Evolutionary conservation across 2,888 invertebrate species (phyloP).

Genomic region (Agonopterix subpropinquella): DNA sequence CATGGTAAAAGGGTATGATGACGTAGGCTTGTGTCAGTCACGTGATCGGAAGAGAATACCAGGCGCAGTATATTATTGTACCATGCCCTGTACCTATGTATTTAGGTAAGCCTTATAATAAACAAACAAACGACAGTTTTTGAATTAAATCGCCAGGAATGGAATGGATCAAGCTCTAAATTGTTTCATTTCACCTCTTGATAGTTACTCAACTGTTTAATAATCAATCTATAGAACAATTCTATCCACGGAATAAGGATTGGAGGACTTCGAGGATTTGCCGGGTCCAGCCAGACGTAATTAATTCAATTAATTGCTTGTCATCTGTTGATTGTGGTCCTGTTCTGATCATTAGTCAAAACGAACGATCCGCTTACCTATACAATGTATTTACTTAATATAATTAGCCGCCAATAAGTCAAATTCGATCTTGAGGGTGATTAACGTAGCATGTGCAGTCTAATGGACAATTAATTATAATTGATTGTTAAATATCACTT

Average conservation of each 20-base stretch:
- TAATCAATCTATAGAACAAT: neutral
- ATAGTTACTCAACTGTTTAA: neutral
- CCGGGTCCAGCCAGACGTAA: slow-evolving; percentile 24
- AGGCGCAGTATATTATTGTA: too few species aligned
- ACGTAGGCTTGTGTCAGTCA: too few species aligned
- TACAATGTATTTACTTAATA: slow-evolving; percentile 25
- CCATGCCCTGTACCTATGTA: too few species aligned
- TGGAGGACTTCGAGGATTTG: slow-evolving; percentile 11
- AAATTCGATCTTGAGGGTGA: slow-evolving; percentile 35
- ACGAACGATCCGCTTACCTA: slow-evolving; percentile 31
- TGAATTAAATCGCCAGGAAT: too few species aligned
- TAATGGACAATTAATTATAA: slow-evolving; percentile 31
- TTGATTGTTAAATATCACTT: slow-evolving; percentile 7
- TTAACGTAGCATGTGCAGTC: slow-evolving; percentile 30
- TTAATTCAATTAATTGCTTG: slow-evolving; percentile 66
- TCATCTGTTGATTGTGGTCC: slow-evolving; percentile 61
- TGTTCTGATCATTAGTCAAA: slow-evolving; percentile 60
- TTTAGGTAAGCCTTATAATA: too few species aligned
- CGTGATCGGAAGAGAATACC: too few species aligned
- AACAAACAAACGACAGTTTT: too few species aligned
- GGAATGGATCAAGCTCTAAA: too few species aligned
- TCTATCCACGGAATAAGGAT: slow-evolving; percentile 19
- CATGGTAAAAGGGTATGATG: too few species aligned
- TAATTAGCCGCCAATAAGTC: slow-evolving; percentile 47
- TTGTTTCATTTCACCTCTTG: too few species aligned